phyloP scores from a whole-genome alignment of 92 coral and sea anemone genomes.

The Plumapathes pennacea region DNA sequence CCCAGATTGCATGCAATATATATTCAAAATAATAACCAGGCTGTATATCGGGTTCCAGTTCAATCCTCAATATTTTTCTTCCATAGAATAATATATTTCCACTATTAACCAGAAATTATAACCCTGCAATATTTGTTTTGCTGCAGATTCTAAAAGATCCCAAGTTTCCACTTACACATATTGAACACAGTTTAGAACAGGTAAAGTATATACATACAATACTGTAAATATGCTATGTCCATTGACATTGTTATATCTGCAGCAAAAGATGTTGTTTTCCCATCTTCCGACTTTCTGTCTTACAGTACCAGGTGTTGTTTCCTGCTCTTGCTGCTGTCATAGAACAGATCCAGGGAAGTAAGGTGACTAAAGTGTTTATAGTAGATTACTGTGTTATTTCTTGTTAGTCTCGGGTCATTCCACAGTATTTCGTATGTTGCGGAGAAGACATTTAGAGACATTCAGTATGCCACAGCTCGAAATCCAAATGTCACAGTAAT shows the following conservation, averaged over 20 bases:
- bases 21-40: neutral
- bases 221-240: neutral
- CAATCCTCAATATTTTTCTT: neutral
- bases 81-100: too few relatives aligned
- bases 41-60: neutral
- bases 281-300: too few relatives aligned
- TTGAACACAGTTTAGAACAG: constrained; percentile 91
- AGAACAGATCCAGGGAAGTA: constrained; percentile 74
- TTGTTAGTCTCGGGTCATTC: too few relatives aligned
- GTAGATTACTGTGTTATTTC: too few relatives aligned
- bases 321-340: constrained; percentile 75
- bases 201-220: constrained; percentile 23
- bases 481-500: too few relatives aligned
- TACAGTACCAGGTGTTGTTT: constrained; percentile 86
- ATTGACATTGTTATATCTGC: neutral
- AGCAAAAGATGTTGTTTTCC: too few relatives aligned
- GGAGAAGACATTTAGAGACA: neutral
- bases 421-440: neutral
- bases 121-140: too few relatives aligned
- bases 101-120: too few relatives aligned
- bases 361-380: too few relatives aligned
- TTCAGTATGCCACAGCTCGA: too few relatives aligned
- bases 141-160: constrained; percentile 80
- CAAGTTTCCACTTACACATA: constrained; percentile 71
- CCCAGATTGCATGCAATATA: too few relatives aligned